Conservation (phyloP, 2,113 vertebrate species). For the Anhinga anhinga region DNA sequence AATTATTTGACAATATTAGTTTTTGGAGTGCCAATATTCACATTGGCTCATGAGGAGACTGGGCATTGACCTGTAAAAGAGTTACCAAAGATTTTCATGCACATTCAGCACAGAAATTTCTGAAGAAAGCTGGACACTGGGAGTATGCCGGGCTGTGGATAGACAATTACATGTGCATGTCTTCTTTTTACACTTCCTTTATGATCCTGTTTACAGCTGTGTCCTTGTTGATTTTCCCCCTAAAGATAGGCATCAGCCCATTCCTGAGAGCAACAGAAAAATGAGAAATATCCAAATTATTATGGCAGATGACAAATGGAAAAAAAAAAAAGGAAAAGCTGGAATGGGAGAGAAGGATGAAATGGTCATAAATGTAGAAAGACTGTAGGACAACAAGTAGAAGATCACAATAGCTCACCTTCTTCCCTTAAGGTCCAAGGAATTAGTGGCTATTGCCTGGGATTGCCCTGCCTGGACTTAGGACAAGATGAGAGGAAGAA, state of each 20-base stretch:
- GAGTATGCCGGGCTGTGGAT: not conserved
- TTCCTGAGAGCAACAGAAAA: not conserved
- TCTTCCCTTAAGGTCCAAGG: not conserved
- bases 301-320: not conserved
- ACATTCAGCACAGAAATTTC: not conserved
- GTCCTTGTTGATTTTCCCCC: not conserved
- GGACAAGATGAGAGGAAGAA: not conserved
- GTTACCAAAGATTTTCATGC: not conserved
- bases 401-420: not conserved
- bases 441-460: not conserved
- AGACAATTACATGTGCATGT: not conserved
- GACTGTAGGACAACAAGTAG: not conserved
- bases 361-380: not conserved
- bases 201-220: not conserved
- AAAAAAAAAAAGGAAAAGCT: not conserved
- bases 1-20: not conserved
- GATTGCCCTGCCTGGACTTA: not conserved
- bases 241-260: not conserved
- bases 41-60: not conserved
- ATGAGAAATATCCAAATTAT: not conserved
- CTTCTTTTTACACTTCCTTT: not conserved
- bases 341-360: not conserved
- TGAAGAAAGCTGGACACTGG: not conserved
- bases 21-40: not conserved
- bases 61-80: not conserved